A percentile compares a stretch with the other conserved stretches of the same genome.
Evolutionary conservation across 2,113 vertebrate species (phyloP).

Genomic region (Oxyruncus cristatus): DNA sequence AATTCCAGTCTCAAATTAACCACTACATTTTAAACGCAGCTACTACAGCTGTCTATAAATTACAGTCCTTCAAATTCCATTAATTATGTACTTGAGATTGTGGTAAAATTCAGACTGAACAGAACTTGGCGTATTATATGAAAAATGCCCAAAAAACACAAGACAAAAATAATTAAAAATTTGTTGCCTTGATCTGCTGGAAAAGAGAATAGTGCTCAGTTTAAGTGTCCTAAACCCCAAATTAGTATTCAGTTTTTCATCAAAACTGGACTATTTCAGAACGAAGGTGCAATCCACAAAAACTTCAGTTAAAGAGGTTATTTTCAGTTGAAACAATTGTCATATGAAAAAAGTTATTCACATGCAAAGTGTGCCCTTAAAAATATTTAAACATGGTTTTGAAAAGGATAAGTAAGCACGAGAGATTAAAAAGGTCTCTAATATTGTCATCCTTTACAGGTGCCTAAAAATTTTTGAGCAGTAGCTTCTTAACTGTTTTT

Average conservation of each 20-base stretch:
- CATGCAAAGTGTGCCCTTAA: not conserved
- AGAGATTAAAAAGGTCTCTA: not conserved
- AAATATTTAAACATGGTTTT: not conserved
- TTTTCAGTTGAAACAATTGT: not conserved
- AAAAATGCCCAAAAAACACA: not conserved
- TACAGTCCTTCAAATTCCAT: not conserved
- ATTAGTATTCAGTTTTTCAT: not conserved
- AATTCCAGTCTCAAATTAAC: not conserved
- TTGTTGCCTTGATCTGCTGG: not conserved
- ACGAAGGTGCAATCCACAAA: not conserved
- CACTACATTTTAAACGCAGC: not conserved
- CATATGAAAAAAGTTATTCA: not conserved
- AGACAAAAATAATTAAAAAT: not conserved
- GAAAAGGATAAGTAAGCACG: not conserved
- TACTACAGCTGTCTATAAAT: not conserved
- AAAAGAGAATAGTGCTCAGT: not conserved
- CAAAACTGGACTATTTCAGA: not conserved
- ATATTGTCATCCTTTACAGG: not conserved
- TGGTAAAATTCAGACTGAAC: not conserved
- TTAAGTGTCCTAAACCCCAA: not conserved
- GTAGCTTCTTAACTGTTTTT: not conserved
- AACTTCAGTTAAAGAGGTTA: not conserved
- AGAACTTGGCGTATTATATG: not conserved
- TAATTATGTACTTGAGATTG: not conserved
- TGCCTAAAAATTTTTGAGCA: not conserved